Base-by-base conservation (phyloP, 1,140 invertebrate genomes). In the Drosophila pachea region DNA sequence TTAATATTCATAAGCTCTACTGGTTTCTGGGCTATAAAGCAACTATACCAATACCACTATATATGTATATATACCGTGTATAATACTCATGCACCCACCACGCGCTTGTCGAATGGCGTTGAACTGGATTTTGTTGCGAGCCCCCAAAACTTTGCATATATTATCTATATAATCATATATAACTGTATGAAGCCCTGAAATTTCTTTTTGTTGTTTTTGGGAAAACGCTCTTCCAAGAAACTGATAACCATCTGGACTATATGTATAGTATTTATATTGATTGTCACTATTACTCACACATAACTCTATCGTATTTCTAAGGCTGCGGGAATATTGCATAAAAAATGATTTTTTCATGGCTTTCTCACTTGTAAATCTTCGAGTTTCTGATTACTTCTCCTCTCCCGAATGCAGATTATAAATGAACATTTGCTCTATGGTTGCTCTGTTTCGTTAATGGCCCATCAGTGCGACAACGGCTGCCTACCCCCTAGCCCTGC, bases 1-100 rank as follows among this genome's bases (percentile, higher is more conserved):
- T 71, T 49, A 78, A 84, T 83, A 83, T 83, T 79, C 66, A 83
- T 83, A 66, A 79, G 70, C 40, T 58, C 50, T 32, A 64, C 72
- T 52, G 71, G 73, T 67, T 74, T 49, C 56, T 45, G 38, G 2
- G n/a, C 45, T 47, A 29, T 1, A 8, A 60, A 49, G 49, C 22
- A 38, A 12, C 22, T 16, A 11, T 31, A 43, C 12, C 7, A 8
- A 38, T 9, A 38, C n/a, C 6, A 36, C 8, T 36, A 36, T 36
- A 36, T 4, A 36, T 36, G 4, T 36, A 36, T 36, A 12, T 38
- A n/a, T 42, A 12, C n/a, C n/a, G n/a, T 42, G 2, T 14, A 0
- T 12, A 14, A 29, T 29, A 32, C 7, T 14, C 50, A 6, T 42
- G 31, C 9, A 54, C 55, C 40, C 9, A 54, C 55, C 40, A 69